phyloP scores from a whole-genome alignment of 2,797 vertebrate genomes.

The Galagoides demidoff region DNA sequence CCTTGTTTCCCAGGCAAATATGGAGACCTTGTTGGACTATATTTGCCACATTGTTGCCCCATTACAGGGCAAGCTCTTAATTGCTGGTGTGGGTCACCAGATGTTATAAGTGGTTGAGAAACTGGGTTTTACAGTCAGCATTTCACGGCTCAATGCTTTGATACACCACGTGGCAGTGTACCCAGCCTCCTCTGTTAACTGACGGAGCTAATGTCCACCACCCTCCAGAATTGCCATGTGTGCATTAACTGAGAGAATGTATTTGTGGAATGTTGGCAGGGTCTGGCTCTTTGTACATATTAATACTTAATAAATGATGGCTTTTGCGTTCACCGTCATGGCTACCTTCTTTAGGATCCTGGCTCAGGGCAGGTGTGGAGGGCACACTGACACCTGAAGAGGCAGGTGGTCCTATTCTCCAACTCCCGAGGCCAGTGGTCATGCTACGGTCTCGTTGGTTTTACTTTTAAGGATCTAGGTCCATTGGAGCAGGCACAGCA shows the following conservation, averaged over 20 bases:
- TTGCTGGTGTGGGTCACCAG: background rate
- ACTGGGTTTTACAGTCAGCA: background rate
- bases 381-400: background rate
- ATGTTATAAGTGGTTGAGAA: background rate
- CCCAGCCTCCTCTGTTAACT: background rate
- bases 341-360: background rate
- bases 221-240: background rate
- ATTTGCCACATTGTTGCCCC: background rate
- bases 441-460: background rate
- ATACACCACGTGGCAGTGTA: accelerated
- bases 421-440: background rate
- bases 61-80: background rate
- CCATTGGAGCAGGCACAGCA: background rate
- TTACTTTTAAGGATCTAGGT: background rate
- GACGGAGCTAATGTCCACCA: background rate
- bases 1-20: background rate
- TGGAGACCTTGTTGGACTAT: background rate
- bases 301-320: background rate
- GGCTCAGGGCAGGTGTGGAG: background rate
- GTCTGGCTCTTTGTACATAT: background rate
- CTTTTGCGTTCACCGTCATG: background rate
- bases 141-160: background rate
- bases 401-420: background rate
- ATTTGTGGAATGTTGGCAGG: background rate
- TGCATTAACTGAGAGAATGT: no score